Base-by-base conservation (phyloP, 2,888 invertebrate genomes). In the Archaeoteleia sp. region DNA sequence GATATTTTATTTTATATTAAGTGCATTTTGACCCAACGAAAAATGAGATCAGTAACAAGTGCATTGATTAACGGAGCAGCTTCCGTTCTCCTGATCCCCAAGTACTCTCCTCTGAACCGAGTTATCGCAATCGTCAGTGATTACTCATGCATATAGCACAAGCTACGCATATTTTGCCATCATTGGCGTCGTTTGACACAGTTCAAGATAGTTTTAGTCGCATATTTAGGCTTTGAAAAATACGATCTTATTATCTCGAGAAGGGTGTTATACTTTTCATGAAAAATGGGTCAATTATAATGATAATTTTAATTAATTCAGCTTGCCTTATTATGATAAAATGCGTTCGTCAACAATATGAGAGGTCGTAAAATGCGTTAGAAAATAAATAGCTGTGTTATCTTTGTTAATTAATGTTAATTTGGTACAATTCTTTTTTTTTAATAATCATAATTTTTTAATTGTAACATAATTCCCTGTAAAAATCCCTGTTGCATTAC, bases 81-180 rank as follows among this genome's bases (percentile, higher is more conserved):
- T 55, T 67, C 58, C 55, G 63, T 62, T 58, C 66, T 32, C 30
- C 48, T 35, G 55, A 55, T 51, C 55, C 49, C 53, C 63, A 54
- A 58, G 55, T 61, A 51, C 49, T 65, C 48, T 48, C 55, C 37
- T 29, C 46, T 49, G 53, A 65, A 61, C 60, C 60, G 58, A 72
- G 70, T 67, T 68, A 67, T 68, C 67, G 65, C 62, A 62, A 63
- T 68, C 53, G 54, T 51, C 45, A 51, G 53, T 60, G 67, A 70
- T 72, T 67, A 70, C 72, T 46, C 40, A 55, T 48, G 40, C 9
- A 25, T 51, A 45, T 25, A 13, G 13, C 49, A 43, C 23, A 53
- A 17, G 34, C 43, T 13, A 23, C 29, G 30, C 30, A 65, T 5
- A 20, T 20, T 20, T 20, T 20, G 20, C 20, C 20, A 20, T 4